Percentiles rank a stretch among this genome's conserved stretches.
Conservation (phyloP, 1,140 invertebrate species). For the Bombus polaris region DNA sequence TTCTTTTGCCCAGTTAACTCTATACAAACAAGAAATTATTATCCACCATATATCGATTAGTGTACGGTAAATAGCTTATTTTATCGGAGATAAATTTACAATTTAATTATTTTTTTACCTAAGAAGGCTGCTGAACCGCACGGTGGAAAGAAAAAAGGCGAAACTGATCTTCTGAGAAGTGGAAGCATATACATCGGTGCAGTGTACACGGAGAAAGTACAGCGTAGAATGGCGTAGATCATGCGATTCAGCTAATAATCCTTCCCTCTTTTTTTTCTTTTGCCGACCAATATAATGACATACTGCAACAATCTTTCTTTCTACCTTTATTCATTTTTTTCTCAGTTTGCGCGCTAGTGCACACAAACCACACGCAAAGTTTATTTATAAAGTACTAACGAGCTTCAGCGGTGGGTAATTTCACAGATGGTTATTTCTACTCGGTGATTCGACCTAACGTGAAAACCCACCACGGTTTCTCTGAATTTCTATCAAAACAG, state of each 20-base stretch:
- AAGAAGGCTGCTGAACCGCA: not conserved
- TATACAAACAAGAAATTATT: not conserved
- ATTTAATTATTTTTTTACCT: not conserved
- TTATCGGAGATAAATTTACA: not conserved
- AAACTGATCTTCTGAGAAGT: not conserved
- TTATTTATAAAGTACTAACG: conserved; percentile 21
- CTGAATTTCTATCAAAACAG: not conserved
- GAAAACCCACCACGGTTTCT: not conserved
- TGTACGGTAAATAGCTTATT: not conserved
- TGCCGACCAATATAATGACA: not conserved
- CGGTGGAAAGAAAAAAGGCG: not conserved
- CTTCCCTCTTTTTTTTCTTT: not conserved
- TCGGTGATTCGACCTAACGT: not conserved
- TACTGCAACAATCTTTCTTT: not conserved
- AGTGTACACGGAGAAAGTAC: not conserved
- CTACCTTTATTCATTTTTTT: not conserved
- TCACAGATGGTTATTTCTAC: not conserved
- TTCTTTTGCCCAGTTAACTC: not conserved
- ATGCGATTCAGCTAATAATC: conserved; percentile 11
- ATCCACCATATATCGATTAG: not conserved
- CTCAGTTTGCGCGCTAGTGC: not conserved
- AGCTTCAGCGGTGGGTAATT: conserved; percentile 7
- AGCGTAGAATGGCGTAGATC: not conserved
- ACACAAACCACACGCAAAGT: not conserved
- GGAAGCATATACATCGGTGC: not conserved